Conservation (phyloP, 2,888 invertebrate species). For the Hyposoter didymator region DNA sequence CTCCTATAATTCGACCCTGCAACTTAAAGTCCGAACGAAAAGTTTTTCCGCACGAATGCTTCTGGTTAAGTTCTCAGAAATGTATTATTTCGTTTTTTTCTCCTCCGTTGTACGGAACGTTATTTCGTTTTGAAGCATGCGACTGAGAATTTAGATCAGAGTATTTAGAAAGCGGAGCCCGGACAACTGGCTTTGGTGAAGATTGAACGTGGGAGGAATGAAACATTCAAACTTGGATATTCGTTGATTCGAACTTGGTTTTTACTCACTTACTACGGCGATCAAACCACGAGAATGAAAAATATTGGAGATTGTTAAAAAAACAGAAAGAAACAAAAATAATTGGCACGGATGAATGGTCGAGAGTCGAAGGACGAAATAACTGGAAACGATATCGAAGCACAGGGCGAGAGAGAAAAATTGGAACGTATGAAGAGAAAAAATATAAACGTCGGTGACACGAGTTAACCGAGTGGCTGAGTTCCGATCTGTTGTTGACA, state of each 20-base stretch:
- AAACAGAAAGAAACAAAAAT: not conserved
- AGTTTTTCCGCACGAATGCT: slow-evolving; percentile 6
- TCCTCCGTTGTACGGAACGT: not conserved
- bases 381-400: slow-evolving; percentile 34
- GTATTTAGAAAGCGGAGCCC: not conserved
- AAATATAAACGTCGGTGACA: slow-evolving; percentile 26
- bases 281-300: not conserved
- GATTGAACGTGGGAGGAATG: not conserved
- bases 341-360: slow-evolving; percentile 13
- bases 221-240: not conserved
- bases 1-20: slow-evolving; percentile 17
- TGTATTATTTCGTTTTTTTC: not conserved
- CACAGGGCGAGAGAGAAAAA: not conserved
- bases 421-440: slow-evolving; percentile 20
- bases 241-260: not conserved
- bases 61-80: not conserved
- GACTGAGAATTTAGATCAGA: not conserved
- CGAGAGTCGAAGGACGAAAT: slow-evolving; percentile 29
- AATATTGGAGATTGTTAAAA: not conserved
- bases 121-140: not conserved
- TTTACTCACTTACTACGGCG: not conserved
- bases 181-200: not conserved
- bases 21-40: slow-evolving; percentile 16
- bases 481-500: slow-evolving; percentile 60
- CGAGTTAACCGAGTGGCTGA: slow-evolving; percentile 59